These are phyloP conservation scores for Drosophila athabasca DNA, from an alignment of 1,140 invertebrate genomes.

Conservation along the genomic window DNA sequence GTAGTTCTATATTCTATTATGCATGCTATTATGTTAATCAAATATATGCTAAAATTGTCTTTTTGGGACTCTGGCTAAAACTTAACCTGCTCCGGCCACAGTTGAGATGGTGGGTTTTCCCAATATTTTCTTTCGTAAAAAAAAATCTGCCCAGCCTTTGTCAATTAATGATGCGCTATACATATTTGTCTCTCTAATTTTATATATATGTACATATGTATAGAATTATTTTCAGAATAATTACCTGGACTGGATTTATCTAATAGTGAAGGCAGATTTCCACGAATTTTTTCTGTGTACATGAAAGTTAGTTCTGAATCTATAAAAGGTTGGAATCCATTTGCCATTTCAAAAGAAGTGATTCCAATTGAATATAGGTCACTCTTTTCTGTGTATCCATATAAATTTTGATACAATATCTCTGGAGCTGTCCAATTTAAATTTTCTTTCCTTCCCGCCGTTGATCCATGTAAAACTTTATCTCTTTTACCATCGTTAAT, in stretches of 20 bases:
- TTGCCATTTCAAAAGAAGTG: conserved; percentile 94
- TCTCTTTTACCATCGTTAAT: conserved; percentile 89
- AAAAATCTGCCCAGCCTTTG: too few species aligned
- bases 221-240: neutral
- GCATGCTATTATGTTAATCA: too few species aligned
- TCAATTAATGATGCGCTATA: too few species aligned
- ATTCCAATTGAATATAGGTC: conserved; percentile 96
- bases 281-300: conserved; percentile 94
- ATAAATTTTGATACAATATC: conserved; percentile 94
- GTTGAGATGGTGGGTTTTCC: too few species aligned
- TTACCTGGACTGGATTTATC: conserved; percentile 88
- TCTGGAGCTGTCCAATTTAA: conserved; percentile 96
- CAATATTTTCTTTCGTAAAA: too few species aligned
- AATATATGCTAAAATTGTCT: too few species aligned
- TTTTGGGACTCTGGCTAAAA: too few species aligned
- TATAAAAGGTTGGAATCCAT: conserved; percentile 93
- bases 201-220: too few species aligned
- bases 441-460: conserved; percentile 87
- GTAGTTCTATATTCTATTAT: too few species aligned
- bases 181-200: too few species aligned
- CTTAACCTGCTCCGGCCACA: too few species aligned
- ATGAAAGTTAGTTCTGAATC: conserved; percentile 93
- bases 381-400: conserved; percentile 94
- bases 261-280: conserved; percentile 89
- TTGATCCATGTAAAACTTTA: conserved; percentile 89